Conservation (phyloP, 2,113 vertebrate species). For the Eclectus roratus region DNA sequence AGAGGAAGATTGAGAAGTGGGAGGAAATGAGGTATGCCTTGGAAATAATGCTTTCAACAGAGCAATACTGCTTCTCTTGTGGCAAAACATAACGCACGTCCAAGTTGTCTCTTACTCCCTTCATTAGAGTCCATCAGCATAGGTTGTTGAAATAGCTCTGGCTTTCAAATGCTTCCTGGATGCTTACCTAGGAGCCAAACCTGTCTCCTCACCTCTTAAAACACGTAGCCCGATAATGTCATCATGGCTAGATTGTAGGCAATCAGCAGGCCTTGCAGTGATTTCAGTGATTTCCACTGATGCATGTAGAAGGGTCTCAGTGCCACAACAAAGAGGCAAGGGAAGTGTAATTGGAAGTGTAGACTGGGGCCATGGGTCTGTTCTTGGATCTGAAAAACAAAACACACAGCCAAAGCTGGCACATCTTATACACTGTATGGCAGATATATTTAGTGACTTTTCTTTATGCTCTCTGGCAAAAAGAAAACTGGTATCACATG, state of each 20-base stretch:
- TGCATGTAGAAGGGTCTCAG: constrained; percentile 63
- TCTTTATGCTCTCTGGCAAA: not conserved
- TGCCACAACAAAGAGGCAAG: constrained; percentile 69
- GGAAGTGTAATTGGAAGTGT: constrained; percentile 60
- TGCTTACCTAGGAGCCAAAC: not conserved
- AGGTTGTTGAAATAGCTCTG: not conserved
- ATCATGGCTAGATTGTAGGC: constrained; percentile 73
- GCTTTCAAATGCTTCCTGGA: not conserved
- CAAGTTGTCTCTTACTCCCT: not conserved
- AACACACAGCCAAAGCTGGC: not conserved
- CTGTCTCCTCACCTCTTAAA: constrained; percentile 69
- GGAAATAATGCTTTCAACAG: not conserved
- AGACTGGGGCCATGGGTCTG: constrained; percentile 72
- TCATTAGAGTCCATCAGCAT: not conserved
- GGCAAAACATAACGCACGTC: not conserved
- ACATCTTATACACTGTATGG: not conserved
- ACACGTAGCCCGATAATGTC: constrained; percentile 73
- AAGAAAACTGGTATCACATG: not conserved
- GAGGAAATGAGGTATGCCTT: not conserved
- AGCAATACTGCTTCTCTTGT: not conserved
- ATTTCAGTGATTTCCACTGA: constrained; percentile 30
- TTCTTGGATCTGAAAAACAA: constrained; percentile 73
- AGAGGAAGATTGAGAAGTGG: not conserved
- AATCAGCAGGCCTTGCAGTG: constrained; percentile 62
- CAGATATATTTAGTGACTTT: not conserved